Base-by-base conservation (phyloP, 2,797 vertebrate genomes). In the Notolabrus celidotus region DNA sequence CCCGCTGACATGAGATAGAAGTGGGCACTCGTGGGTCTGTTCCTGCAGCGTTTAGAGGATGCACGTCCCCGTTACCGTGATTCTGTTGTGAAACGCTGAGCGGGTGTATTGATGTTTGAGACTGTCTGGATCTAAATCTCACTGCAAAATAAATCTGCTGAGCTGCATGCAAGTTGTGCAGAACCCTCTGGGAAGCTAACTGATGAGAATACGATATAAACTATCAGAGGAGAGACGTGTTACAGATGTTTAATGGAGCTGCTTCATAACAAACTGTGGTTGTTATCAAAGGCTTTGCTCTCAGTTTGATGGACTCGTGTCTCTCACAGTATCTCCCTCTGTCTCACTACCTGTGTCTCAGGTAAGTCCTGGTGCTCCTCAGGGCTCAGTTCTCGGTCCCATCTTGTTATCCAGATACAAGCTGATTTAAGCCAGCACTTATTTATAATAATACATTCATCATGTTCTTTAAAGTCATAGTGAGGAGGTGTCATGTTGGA, bases 71-170 rank as follows among this genome's bases (percentile, higher is more conserved):
- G 34, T 8, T 10, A 15, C 10, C 36, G 19, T 64, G 33, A 19
- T 31, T 43, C 58, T 66, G n/a, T 34, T 6, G 17, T 59, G 59
- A 20, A 49, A 39, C 41, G 53, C 27, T 19, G 23, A 16, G 41
- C 52, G 71, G 22, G 1, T 39, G 25, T 41, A 33, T 68, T 77
- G 12, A 36, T 64, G 55, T 45, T 65, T 64, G 20, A 70, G 34
- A 19, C 62, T 63, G 43, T 66, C 52, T 70, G 50, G 74, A 50
- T 68, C 50, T 62, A 9, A 57, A 74, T 39, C 47, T 66, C 31
- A 10, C 55, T 34, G 57, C 39, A 49, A n/a, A 55, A 10, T 71
- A 71, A 49, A 72, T 57, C 38, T 38, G 36, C 42, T 59, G 2
- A 23, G 42, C 61, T 77, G 46, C 8, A 31, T 58, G 61, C 46